Conservation (phyloP, 2,797 vertebrate genomes). For the Rachycentron canadum region DNA sequence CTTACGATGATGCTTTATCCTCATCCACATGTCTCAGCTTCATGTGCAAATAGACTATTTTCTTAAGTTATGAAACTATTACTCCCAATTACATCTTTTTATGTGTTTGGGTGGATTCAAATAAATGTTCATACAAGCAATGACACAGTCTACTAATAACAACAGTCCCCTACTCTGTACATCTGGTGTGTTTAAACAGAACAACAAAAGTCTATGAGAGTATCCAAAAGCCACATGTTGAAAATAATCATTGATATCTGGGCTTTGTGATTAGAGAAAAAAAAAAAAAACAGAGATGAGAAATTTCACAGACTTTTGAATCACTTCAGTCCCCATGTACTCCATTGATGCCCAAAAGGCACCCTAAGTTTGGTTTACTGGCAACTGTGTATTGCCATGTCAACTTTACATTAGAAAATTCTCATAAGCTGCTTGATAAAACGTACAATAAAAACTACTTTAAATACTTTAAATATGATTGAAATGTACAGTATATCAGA, state of each 20-base stretch:
- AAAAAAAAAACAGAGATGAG: slow-evolving; percentile 30
- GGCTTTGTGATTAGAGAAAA: slow-evolving; percentile 34
- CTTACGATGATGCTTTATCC: slow-evolving; percentile 5
- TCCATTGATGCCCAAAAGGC: slow-evolving; percentile 77
- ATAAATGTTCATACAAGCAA: slow-evolving; percentile 50
- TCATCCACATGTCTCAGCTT: slow-evolving; percentile 20
- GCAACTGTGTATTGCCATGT: slow-evolving; percentile 71
- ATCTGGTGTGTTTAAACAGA: slow-evolving; percentile 52
- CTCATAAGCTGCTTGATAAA: slow-evolving; percentile 72
- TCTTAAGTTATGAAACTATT: slow-evolving; percentile 33
- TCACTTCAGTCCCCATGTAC: slow-evolving; percentile 65
- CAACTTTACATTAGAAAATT: slow-evolving; percentile 75
- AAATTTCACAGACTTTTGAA: slow-evolving; percentile 63
- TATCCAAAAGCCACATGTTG: slow-evolving; percentile 42
- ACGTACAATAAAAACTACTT: slow-evolving; percentile 82
- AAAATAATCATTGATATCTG: slow-evolving; percentile 59
- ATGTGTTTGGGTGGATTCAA: slow-evolving; percentile 39
- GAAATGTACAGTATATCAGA: slow-evolving; percentile 81
- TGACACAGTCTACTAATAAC: slow-evolving; percentile 39
- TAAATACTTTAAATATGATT: slow-evolving; percentile 81
- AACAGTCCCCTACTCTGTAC: slow-evolving; percentile 50
- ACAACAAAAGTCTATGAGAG: slow-evolving; percentile 49
- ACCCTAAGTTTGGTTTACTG: slow-evolving; percentile 79
- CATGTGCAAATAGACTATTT: slow-evolving; percentile 49
- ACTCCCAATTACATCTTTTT: slow-evolving; percentile 17